Base-by-base conservation (phyloP, 2,113 vertebrate genomes). In the Myrmecophaga tridactyla region DNA sequence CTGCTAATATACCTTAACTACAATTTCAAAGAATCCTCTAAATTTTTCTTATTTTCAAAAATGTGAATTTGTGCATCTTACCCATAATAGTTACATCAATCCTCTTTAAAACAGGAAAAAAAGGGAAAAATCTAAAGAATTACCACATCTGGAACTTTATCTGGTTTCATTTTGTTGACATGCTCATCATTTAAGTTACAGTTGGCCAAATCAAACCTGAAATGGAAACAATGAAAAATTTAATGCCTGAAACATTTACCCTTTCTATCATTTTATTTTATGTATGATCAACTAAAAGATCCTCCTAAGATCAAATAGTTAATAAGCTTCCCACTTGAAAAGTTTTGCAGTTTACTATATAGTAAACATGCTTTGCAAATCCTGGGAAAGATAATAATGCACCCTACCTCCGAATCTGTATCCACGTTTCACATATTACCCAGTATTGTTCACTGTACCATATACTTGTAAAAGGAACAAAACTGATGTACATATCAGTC, bases 161-260 rank as follows among this genome's bases (percentile, higher is more conserved):
- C 99, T 0, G 99, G 98, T 94, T 99, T 99, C 99, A 99, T 99
- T 98, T 99, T 99, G 96, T 99, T 99, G 97, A 99, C 98, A 98
- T 98, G 97, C 62, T 99, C 99, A 12, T 99, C 99, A 39, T 99
- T 99, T 96, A 99, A 84, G 95, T 99, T 99, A 96, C 99, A 99
- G 96, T 99, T 99, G 29, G 99, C 99, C 97, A 99, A 99, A 98
- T 99, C 99, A 13, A 99, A 99, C 15, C 99, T 99, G 80, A 90
- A 98, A 96, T 80, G 0, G 14, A 91, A 96, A 97, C 21, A 11
- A 95, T 36, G 23, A 73, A 84, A 85, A 84, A 60, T 12, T 69
- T 69, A 77, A 62, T 46, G 12, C 29, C 14, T 53, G 51, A 80
- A 70, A 48, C 2, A 7, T 41, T 21, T 90, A 56, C 11, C 15